These are phyloP conservation scores for Pachypanchax playfairii DNA, from an alignment of 2,113 vertebrate species.

Conservation along the genomic window DNA sequence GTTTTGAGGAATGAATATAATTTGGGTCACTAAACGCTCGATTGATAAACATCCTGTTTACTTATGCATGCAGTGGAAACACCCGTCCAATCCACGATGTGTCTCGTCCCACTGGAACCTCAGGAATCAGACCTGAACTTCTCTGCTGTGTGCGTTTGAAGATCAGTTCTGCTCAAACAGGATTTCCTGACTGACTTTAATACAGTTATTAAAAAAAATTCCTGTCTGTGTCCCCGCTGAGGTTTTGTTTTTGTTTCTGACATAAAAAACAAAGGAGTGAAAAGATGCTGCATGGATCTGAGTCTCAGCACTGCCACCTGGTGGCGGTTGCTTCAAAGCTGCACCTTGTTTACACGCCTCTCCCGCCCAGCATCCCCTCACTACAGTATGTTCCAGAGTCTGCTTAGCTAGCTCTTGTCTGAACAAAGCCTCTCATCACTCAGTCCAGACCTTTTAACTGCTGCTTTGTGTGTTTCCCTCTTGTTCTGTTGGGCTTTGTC, in stretches of 20 bases:
- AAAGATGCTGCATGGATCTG: constrained; percentile 16
- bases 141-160: constrained; percentile 4
- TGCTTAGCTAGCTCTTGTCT: constrained; percentile 47
- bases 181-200: constrained; percentile 31
- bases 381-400: constrained; percentile 66
- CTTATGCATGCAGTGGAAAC: constrained; percentile 45
- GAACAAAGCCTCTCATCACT: constrained; percentile 47
- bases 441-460: constrained; percentile 43
- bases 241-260: constrained; percentile 21
- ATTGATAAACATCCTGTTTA: constrained; percentile 44
- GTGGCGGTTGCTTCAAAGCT: constrained; percentile 24
- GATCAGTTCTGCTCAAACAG: constrained; percentile 17
- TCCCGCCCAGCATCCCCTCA: constrained; percentile 5
- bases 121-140: constrained; percentile 38
- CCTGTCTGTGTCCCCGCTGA: constrained; percentile 30
- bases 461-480: constrained; percentile 15
- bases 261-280: constrained; percentile 15
- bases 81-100: constrained; percentile 53
- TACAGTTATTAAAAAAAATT: constrained; percentile 48
- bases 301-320: constrained; percentile 38
- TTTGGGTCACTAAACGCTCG: neutral
- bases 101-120: constrained; percentile 62
- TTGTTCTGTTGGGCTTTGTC: constrained; percentile 52
- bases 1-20: neutral
- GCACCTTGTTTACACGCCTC: constrained; percentile 10